Conservation (phyloP, 2,888 invertebrate species). For the Drymonia ruficornis region DNA sequence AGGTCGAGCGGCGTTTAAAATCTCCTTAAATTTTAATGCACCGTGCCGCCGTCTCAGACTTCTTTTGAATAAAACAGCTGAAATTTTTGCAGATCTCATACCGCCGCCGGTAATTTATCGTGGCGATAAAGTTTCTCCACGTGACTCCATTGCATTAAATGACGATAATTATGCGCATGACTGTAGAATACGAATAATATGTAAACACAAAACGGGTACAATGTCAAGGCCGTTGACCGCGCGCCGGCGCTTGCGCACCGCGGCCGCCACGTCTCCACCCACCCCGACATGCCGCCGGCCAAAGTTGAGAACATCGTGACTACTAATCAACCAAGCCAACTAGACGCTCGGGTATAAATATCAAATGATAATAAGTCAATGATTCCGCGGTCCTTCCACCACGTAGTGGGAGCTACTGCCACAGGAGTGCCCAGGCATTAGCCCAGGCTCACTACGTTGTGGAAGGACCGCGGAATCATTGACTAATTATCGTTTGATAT, state of each 20-base stretch:
- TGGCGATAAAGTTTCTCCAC: constrained; percentile 44
- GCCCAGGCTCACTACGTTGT: too few relatives aligned
- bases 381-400: too few relatives aligned
- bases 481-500: too few relatives aligned
- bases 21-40: constrained; percentile 24
- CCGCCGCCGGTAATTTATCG: constrained; percentile 33
- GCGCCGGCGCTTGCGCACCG: constrained; percentile 31
- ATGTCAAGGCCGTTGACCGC: constrained; percentile 79
- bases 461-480: too few relatives aligned
- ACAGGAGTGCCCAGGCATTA: too few relatives aligned
- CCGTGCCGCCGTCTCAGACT: constrained; percentile 29
- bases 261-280: constrained; percentile 17
- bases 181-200: constrained; percentile 59
- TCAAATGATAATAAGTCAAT: too few relatives aligned
- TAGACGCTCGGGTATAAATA: too few relatives aligned
- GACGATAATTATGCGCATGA: constrained; percentile 49
- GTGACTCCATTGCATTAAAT: constrained; percentile 53
- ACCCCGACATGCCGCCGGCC: constrained; percentile 18
- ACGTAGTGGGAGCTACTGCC: too few relatives aligned
- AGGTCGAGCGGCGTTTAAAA: constrained; percentile 24
- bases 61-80: constrained; percentile 29
- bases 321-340: too few relatives aligned
- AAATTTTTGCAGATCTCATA: constrained; percentile 28
- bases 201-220: constrained; percentile 65
- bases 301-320: background rate